Evolutionary conservation across 1,140 invertebrate species (phyloP).

Genomic region (Amphibalanus amphitrite): DNA sequence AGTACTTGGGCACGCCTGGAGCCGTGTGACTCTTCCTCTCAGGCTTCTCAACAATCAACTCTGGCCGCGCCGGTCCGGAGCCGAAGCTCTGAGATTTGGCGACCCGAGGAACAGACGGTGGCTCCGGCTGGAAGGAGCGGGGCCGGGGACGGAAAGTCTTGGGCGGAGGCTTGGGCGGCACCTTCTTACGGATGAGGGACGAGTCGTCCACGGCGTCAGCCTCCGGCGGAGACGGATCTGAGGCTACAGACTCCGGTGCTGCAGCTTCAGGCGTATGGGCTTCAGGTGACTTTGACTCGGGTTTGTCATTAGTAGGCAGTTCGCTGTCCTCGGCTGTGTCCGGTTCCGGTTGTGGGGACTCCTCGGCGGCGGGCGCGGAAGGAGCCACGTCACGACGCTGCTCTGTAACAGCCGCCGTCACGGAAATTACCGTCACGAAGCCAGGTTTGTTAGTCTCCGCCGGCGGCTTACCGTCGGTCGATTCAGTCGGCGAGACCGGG

Average conservation of each 20-base stretch:
- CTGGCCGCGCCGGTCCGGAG: too few species aligned
- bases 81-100: background rate
- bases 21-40: too few species aligned
- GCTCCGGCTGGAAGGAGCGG: background rate
- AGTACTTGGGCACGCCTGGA: too few species aligned
- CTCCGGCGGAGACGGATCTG: too few species aligned
- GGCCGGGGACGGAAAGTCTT: slow-evolving; percentile 22
- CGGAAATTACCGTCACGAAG: slow-evolving; percentile 76
- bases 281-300: too few species aligned
- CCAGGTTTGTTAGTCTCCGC: slow-evolving; percentile 32
- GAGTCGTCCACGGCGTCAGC: slow-evolving; percentile 17
- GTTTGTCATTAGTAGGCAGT: too few species aligned
- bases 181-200: slow-evolving; percentile 20
- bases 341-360: too few species aligned
- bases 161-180: slow-evolving; percentile 25
- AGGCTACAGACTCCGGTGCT: too few species aligned
- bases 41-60: too few species aligned
- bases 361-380: too few species aligned
- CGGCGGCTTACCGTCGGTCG: background rate
- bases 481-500: slow-evolving; percentile 12
- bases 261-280: too few species aligned
- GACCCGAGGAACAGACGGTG: background rate
- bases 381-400: slow-evolving; percentile 4
- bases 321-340: too few species aligned
- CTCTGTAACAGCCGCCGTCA: slow-evolving; percentile 37